A percentile compares a stretch with the other conserved stretches of the same genome.
Conservation (phyloP, 2,797 vertebrate genomes). For the Stomatorhinus walkeri region DNA sequence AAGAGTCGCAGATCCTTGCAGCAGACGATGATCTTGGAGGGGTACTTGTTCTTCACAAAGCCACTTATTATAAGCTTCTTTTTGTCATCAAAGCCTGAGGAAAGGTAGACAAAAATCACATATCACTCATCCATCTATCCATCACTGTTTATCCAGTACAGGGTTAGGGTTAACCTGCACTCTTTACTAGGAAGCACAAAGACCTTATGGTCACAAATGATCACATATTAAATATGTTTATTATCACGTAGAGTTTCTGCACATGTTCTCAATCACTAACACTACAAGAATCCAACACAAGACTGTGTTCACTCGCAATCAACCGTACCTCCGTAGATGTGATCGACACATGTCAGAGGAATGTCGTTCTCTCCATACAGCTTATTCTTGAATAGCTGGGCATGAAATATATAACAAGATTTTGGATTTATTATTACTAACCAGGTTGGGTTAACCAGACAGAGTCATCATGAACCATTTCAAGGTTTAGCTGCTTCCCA, state of each 20-base stretch:
- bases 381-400: conserved; percentile 72
- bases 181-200: background rate
- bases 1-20: conserved; percentile 81
- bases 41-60: conserved; percentile 66
- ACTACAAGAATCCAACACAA: background rate
- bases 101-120: conserved; percentile 29
- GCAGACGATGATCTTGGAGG: conserved; percentile 74
- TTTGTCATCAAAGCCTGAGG: conserved; percentile 76
- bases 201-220: background rate
- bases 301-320: background rate
- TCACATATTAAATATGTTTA: background rate
- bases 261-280: background rate
- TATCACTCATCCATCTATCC: background rate
- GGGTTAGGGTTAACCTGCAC: background rate
- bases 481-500: background rate
- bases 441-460: background rate
- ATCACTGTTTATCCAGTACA: background rate
- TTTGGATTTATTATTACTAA: background rate
- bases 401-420: conserved; percentile 46
- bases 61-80: conserved; percentile 65
- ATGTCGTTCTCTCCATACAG: conserved; percentile 79
- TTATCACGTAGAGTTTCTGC: background rate
- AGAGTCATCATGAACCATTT: background rate
- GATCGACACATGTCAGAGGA: conserved; percentile 75
- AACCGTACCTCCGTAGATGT: conserved; percentile 72